Evolutionary conservation across 2,888 invertebrate genomes (phyloP).

Genomic region (Syrista parreyssii): DNA sequence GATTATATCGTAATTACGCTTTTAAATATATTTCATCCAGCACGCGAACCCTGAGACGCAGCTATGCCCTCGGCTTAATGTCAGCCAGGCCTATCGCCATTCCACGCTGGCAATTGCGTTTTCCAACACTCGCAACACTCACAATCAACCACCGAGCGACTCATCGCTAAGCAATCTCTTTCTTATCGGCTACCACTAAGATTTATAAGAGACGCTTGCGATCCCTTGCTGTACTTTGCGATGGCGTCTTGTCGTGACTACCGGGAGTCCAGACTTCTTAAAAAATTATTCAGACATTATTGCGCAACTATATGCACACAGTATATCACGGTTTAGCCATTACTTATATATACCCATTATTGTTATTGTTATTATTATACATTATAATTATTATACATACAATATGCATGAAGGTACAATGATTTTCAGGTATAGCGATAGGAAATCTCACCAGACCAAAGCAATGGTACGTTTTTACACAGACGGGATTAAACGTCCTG

Average conservation of each 20-base stretch:
- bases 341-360: not conserved
- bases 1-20: constrained; percentile 62
- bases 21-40: constrained; percentile 60
- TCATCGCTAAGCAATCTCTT: constrained; percentile 48
- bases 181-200: constrained; percentile 48
- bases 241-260: constrained; percentile 48
- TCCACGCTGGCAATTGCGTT: constrained; percentile 1
- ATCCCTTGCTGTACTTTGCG: constrained; percentile 10
- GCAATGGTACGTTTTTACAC: constrained; percentile 50
- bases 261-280: not conserved
- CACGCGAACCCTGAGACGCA: constrained; percentile 47
- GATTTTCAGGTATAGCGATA: constrained; percentile 20
- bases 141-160: constrained; percentile 22
- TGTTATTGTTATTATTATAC: too few relatives aligned
- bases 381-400: too few relatives aligned
- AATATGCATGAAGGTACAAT: constrained; percentile 22
- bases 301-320: not conserved
- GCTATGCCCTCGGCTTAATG: constrained; percentile 43
- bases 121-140: not conserved
- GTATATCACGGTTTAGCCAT: not conserved
- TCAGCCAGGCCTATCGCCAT: constrained; percentile 20
- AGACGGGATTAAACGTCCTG: constrained; percentile 55
- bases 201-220: constrained; percentile 37
- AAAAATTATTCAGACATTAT: not conserved
- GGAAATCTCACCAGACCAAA: constrained; percentile 28